These are phyloP conservation scores for Tragelaphus imberbis DNA, from an alignment of 2,113 vertebrate genomes.

Conservation along the genomic window DNA sequence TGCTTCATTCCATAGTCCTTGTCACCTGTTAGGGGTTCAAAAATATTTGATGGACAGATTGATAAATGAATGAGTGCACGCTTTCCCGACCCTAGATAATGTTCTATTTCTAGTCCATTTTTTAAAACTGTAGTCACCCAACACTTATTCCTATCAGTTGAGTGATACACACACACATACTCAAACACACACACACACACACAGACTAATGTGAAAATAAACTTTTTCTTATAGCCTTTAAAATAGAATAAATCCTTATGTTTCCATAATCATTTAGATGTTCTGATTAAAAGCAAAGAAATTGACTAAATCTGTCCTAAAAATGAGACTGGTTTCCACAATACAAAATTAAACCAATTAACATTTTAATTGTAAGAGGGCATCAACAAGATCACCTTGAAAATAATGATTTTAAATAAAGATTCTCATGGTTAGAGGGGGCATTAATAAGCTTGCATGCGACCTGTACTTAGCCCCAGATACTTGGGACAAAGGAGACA, in stretches of 20 bases:
- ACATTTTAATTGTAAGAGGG: slow-evolving; percentile 35
- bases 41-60: background rate
- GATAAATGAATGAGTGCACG: background rate
- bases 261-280: background rate
- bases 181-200: background rate
- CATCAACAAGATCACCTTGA: background rate
- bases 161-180: background rate
- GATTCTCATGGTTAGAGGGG: background rate
- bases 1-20: background rate
- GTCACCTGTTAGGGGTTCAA: background rate
- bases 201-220: background rate
- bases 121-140: background rate
- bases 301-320: background rate
- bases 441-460: background rate
- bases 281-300: slow-evolving; percentile 28
- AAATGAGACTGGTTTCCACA: slow-evolving; percentile 15
- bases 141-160: background rate
- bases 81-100: background rate
- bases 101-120: background rate
- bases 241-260: background rate
- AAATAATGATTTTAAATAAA: slow-evolving; percentile 25
- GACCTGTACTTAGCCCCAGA: background rate
- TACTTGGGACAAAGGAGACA: background rate
- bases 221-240: background rate
- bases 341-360: slow-evolving; percentile 17